Percentiles rank a stretch among this genome's conserved stretches.
Conservation (phyloP, 2,888 invertebrate species). For the Pseudococcus longispinus region DNA sequence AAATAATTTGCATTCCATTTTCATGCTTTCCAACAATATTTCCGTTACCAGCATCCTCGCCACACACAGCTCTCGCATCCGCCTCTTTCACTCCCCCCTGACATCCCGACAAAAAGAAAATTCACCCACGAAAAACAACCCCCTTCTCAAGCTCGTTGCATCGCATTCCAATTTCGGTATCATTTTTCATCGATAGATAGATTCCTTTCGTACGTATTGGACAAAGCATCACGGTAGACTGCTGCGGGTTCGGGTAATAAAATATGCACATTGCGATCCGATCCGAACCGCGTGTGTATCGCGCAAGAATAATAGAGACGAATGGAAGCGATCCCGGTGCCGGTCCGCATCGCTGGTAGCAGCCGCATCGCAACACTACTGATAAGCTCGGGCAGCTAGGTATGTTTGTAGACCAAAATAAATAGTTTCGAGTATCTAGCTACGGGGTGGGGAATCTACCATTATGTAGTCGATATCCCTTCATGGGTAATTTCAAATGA, state of each 20-base stretch:
- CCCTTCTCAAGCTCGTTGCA: background rate
- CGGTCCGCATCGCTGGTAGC: background rate
- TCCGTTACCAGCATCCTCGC: too few species aligned
- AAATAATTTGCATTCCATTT: too few species aligned
- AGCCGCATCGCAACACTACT: background rate
- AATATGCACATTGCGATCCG: conserved; percentile 38
- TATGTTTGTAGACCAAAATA: conserved; percentile 33
- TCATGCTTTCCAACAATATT: too few species aligned
- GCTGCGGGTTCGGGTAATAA: conserved; percentile 22
- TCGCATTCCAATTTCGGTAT: background rate
- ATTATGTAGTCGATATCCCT: conserved; percentile 33
- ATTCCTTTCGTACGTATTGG: background rate
- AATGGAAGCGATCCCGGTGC: background rate
- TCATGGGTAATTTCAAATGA: conserved; percentile 21
- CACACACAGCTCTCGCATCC: too few species aligned
- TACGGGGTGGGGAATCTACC: background rate
- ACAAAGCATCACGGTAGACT: background rate
- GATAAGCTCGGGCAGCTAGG: conserved; percentile 15
- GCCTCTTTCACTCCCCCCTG: too few species aligned
- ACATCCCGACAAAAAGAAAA: background rate
- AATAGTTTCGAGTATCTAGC: conserved; percentile 32
- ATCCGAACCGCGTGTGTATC: background rate
- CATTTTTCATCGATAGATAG: background rate
- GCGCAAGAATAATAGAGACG: conserved; percentile 30
- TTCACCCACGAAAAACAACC: background rate